These are phyloP conservation scores for Ranitomeya imitator DNA, from an alignment of 2,113 vertebrate genomes.

Conservation along the genomic window DNA sequence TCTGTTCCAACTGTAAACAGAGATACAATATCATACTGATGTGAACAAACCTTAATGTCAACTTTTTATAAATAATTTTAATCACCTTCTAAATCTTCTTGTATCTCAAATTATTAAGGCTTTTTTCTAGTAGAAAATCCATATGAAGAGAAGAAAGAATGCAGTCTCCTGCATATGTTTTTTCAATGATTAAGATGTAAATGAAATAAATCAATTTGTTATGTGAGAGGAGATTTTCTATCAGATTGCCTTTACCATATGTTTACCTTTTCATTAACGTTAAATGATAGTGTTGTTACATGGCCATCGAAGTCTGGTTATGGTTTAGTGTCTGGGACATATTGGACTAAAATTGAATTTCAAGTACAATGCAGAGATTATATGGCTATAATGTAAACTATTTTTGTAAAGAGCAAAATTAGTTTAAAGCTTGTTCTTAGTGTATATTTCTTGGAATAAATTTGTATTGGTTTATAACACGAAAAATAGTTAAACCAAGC, in stretches of 20 bases:
- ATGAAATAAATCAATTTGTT: constrained; percentile 26
- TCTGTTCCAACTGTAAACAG: not conserved
- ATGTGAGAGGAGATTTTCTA: not conserved
- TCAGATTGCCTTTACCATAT: constrained; percentile 2
- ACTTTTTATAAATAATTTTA: not conserved
- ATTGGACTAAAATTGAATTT: not conserved
- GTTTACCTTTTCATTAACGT: not conserved
- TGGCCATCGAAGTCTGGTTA: not conserved
- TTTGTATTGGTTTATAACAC: not conserved
- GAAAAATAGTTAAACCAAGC: not conserved
- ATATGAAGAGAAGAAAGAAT: not conserved
- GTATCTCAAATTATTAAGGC: not conserved
- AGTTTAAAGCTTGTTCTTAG: not conserved
- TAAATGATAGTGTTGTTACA: not conserved
- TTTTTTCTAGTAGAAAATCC: not conserved
- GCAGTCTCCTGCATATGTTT: not conserved
- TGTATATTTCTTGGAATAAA: not conserved
- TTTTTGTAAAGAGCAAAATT: not conserved
- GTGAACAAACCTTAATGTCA: not conserved
- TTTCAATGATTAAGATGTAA: not conserved
- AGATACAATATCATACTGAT: not conserved
- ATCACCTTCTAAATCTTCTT: not conserved
- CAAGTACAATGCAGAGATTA: not conserved
- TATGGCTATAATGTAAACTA: not conserved
- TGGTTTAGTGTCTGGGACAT: not conserved